phyloP scores from a whole-genome alignment of 2,888 invertebrate genomes.

The Lasioglossum morio region DNA sequence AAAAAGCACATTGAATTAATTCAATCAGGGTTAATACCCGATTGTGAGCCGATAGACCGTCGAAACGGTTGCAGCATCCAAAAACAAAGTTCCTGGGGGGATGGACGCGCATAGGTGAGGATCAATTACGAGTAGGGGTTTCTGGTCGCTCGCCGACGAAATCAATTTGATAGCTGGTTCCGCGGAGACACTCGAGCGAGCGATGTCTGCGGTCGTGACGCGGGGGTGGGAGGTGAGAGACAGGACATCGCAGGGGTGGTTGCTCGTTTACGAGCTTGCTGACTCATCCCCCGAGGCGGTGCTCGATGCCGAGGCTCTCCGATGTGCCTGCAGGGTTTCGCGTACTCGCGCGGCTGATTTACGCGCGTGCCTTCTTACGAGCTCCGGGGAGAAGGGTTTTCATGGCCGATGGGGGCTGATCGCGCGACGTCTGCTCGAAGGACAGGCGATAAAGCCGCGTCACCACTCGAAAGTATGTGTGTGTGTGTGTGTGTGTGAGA shows the following conservation, averaged over 20 bases:
- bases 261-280: conserved; percentile 46
- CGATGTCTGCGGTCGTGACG: conserved; percentile 3
- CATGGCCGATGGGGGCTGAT: conserved; percentile 32
- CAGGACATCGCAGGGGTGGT: conserved; percentile 32
- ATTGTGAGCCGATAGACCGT: neutral
- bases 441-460: conserved; percentile 47
- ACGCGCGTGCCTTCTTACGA: conserved; percentile 40
- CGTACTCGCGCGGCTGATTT: conserved; percentile 40
- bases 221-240: neutral
- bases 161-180: conserved; percentile 42
- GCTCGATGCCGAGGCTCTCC: neutral
- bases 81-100: neutral
- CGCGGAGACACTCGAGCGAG: conserved; percentile 31
- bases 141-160: conserved; percentile 1
- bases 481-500: neutral
- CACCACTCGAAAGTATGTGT: conserved; percentile 8
- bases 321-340: neutral
- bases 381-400: conserved; percentile 32
- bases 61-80: neutral
- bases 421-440: conserved; percentile 27
- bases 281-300: conserved; percentile 35
- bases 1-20: too few species aligned
- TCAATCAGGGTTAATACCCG: too few species aligned
- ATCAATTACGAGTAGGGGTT: neutral
- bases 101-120: neutral